These are phyloP conservation scores for Tenualosa ilisha DNA, from an alignment of 2,797 vertebrate species.

Conservation along the genomic window DNA sequence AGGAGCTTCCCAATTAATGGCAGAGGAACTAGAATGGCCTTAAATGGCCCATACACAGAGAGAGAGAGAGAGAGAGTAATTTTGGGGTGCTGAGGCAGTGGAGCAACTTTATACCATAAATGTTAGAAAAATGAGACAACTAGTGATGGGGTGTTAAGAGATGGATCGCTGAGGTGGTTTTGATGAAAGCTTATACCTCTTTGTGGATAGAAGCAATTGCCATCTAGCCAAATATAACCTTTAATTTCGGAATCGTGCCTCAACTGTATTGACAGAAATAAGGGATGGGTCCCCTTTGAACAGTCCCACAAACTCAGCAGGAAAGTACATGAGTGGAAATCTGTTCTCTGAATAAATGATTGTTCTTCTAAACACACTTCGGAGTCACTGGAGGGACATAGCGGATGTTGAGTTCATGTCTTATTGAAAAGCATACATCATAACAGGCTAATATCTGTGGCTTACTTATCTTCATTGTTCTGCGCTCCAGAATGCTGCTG, in stretches of 20 bases:
- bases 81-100: neutral
- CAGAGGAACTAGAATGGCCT: neutral
- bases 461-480: neutral
- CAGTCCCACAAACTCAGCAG: neutral
- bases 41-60: neutral
- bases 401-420: neutral
- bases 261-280: neutral
- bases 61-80: neutral
- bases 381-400: neutral
- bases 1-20: conserved; percentile 21
- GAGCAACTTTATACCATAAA: neutral
- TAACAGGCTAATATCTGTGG: neutral
- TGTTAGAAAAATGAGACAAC: neutral
- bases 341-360: neutral
- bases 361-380: neutral
- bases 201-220: neutral
- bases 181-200: neutral
- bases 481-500: neutral
- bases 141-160: neutral
- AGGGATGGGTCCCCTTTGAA: neutral
- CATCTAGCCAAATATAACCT: neutral
- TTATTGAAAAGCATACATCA: neutral
- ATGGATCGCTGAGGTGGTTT: neutral
- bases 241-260: neutral
- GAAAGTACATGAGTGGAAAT: neutral